These are phyloP conservation scores for Megalurothrips usitatus DNA, from an alignment of 2,888 invertebrate genomes.

Conservation along the genomic window DNA sequence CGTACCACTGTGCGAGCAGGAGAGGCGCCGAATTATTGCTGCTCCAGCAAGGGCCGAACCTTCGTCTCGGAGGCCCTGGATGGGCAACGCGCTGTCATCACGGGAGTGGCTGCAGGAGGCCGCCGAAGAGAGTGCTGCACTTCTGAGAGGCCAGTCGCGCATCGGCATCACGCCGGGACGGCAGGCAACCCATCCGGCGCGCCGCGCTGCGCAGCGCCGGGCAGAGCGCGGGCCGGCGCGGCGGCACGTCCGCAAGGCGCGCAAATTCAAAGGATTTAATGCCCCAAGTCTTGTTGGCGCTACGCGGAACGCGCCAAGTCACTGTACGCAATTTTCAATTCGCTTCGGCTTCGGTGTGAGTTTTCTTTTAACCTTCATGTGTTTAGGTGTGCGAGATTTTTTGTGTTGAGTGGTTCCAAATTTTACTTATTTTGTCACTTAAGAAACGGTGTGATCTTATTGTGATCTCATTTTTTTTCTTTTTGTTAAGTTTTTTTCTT, in stretches of 20 bases:
- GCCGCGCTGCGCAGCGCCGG: too few species aligned
- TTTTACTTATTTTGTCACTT: neutral
- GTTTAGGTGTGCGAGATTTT: neutral
- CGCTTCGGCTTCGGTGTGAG: neutral
- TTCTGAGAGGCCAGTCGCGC: neutral
- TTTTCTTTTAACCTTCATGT: neutral
- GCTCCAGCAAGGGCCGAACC: neutral
- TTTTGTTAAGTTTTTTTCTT: too few species aligned
- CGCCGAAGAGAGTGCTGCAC: neutral
- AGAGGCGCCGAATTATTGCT: neutral
- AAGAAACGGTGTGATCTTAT: too few species aligned
- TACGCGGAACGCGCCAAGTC: too few species aligned
- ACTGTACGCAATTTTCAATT: too few species aligned
- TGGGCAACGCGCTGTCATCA: neutral
- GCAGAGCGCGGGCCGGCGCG: too few species aligned
- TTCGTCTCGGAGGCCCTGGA: neutral
- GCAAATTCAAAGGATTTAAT: too few species aligned
- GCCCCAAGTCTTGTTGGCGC: too few species aligned
- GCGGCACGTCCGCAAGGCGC: too few species aligned
- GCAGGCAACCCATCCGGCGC: neutral
- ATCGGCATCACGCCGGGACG: neutral
- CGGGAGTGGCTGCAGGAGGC: neutral
- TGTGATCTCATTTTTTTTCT: too few species aligned
- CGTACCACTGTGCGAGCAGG: neutral
- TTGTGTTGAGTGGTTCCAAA: neutral